These are phyloP conservation scores for Dipus sagitta DNA, from an alignment of 2,797 vertebrate genomes.

Conservation along the genomic window DNA sequence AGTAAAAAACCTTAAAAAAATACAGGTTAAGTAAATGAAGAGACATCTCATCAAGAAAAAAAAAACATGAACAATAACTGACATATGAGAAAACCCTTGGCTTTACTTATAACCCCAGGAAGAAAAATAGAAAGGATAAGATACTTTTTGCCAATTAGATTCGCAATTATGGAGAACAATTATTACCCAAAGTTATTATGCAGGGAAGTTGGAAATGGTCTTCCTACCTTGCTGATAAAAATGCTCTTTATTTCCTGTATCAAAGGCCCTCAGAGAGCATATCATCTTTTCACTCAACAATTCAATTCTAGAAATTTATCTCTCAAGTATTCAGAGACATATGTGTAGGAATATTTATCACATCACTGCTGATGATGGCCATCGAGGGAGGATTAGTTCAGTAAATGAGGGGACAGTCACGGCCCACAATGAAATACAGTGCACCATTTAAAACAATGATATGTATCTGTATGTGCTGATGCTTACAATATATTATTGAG, in stretches of 20 bases:
- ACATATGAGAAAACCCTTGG: conserved; percentile 1
- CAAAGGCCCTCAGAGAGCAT: conserved; percentile 62
- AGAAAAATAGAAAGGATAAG: conserved; percentile 53
- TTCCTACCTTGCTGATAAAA: conserved; percentile 50
- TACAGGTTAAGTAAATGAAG: background rate
- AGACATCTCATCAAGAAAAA: conserved; percentile 39
- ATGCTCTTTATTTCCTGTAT: conserved; percentile 43
- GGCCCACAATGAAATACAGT: background rate
- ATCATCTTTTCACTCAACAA: conserved; percentile 61
- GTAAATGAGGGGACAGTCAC: conserved; percentile 14
- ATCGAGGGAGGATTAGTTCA: conserved; percentile 63
- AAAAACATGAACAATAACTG: conserved; percentile 42
- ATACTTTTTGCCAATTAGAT: conserved; percentile 37
- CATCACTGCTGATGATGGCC: conserved; percentile 52
- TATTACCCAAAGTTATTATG: conserved; percentile 11
- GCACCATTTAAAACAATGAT: conserved; percentile 39
- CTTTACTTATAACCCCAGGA: conserved; percentile 45
- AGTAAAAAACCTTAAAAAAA: conserved; percentile 51
- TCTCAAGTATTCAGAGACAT: conserved; percentile 62
- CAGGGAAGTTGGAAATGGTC: conserved; percentile 8
- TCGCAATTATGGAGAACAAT: conserved; percentile 58
- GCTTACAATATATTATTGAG: conserved; percentile 44
- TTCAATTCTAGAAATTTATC: conserved; percentile 68
- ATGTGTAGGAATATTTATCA: conserved; percentile 63
- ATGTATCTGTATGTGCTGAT: conserved; percentile 64